Conservation (phyloP, 1,140 invertebrate species). For the Lepidurus arcticus region DNA sequence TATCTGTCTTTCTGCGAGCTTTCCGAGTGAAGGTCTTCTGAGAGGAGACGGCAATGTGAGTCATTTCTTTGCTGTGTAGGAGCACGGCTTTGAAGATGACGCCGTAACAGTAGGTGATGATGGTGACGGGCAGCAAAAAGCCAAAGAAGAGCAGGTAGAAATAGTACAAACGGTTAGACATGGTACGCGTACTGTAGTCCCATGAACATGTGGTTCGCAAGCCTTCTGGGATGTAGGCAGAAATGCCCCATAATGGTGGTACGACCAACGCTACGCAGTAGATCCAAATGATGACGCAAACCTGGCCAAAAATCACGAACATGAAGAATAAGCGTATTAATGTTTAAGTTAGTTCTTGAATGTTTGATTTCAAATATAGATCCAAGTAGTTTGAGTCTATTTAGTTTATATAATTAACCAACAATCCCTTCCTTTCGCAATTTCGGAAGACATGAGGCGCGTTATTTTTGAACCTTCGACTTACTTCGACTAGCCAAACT, state of each 20-base stretch:
- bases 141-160: slow-evolving; percentile 49
- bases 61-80: slow-evolving; percentile 48
- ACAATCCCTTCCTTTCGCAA: background rate
- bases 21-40: slow-evolving; percentile 36
- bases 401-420: background rate
- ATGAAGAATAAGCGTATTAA: slow-evolving; percentile 31
- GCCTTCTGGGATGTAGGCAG: slow-evolving; percentile 50
- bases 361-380: background rate
- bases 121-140: slow-evolving; percentile 48
- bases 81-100: slow-evolving; percentile 44
- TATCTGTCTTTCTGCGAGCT: slow-evolving; percentile 36
- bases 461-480: no score
- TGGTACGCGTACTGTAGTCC: slow-evolving; percentile 49
- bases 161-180: slow-evolving; percentile 47
- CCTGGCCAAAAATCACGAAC: slow-evolving; percentile 37
- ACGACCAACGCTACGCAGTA: slow-evolving; percentile 47
- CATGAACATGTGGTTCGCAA: slow-evolving; percentile 53
- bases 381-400: background rate
- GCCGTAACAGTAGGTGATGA: slow-evolving; percentile 50
- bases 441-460: no score
- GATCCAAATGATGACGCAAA: slow-evolving; percentile 49
- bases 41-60: slow-evolving; percentile 36
- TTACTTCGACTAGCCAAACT: no score
- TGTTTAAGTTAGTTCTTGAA: background rate
- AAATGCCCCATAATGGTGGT: slow-evolving; percentile 53